Evolutionary conservation across 2,888 invertebrate genomes (phyloP).

Genomic region (Hypomecis atomaria): DNA sequence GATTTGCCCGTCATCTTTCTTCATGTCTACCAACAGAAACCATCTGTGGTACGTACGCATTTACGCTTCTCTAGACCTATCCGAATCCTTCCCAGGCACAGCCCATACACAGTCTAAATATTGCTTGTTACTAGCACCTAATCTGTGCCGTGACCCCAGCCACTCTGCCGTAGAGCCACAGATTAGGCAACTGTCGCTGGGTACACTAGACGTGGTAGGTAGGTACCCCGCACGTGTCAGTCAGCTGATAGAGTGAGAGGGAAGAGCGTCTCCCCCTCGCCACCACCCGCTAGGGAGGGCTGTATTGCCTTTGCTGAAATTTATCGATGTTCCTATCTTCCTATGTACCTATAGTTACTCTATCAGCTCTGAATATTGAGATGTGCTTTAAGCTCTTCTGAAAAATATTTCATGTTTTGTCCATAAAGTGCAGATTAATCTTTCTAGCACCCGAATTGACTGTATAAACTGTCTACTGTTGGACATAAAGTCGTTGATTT

Average conservation of each 20-base stretch:
- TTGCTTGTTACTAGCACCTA: constrained; percentile 9
- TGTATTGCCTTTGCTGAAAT: constrained; percentile 31
- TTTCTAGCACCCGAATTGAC: too few species aligned
- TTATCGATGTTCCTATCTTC: constrained; percentile 36
- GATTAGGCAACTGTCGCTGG: constrained; percentile 1
- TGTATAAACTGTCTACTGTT: too few species aligned
- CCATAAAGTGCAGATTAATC: background rate
- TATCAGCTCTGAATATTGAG: background rate
- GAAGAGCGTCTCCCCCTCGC: constrained; percentile 56
- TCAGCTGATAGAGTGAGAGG: constrained; percentile 79
- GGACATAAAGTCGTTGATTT: too few species aligned
- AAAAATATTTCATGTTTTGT: background rate
- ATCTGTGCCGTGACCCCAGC: constrained; percentile 28
- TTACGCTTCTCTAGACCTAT: background rate
- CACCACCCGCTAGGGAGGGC: constrained; percentile 44
- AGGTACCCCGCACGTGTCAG: constrained; percentile 74
- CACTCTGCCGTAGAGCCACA: constrained; percentile 28
- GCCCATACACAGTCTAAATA: constrained; percentile 22
- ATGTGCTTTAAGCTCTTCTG: constrained; percentile 1
- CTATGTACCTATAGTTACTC: background rate
- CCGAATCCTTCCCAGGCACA: constrained; percentile 9
- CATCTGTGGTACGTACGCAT: background rate
- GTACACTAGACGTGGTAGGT: constrained; percentile 71
- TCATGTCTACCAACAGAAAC: background rate
- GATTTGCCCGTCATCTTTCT: too few species aligned